Evolutionary conservation across 2,797 vertebrate species (phyloP).

Genomic region (Cichlasoma orientale): DNA sequence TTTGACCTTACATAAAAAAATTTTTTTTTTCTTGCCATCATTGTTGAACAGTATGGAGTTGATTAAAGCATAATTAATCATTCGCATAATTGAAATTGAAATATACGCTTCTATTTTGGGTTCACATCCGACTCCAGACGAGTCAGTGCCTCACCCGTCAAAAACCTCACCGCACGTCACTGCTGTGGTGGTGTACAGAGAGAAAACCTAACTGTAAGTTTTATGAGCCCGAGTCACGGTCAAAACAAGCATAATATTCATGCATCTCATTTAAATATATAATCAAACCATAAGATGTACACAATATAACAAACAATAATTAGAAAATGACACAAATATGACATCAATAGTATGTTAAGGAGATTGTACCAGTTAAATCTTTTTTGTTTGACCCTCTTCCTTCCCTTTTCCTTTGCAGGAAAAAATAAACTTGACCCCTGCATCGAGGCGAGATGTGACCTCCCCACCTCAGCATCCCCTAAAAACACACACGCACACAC

Average conservation of each 20-base stretch:
- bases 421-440: constrained; percentile 82
- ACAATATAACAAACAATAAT: not conserved
- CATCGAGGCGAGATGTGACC: constrained; percentile 70
- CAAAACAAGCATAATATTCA: not conserved
- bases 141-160: too few species aligned
- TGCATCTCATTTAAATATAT: not conserved
- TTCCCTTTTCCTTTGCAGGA: constrained; percentile 45
- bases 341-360: too few species aligned
- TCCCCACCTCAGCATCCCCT: constrained; percentile 32
- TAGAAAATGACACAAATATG: too few species aligned
- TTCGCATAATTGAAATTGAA: too few species aligned
- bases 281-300: not conserved
- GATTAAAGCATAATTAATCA: too few species aligned
- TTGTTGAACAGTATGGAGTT: too few species aligned
- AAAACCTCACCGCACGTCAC: too few species aligned
- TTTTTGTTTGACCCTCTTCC: not conserved
- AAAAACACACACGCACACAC: constrained; percentile 19
- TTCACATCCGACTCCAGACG: too few species aligned
- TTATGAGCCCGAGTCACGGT: not conserved
- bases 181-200: too few species aligned
- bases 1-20: too few species aligned
- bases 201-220: rapidly evolving
- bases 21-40: too few species aligned
- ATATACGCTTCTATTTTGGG: too few species aligned
- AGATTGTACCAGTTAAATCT: not conserved